Evolutionary conservation across 2,888 invertebrate species (phyloP), one percentile per base, ranked within the genome.

Genomic region (Ernsta delagoae): DNA sequence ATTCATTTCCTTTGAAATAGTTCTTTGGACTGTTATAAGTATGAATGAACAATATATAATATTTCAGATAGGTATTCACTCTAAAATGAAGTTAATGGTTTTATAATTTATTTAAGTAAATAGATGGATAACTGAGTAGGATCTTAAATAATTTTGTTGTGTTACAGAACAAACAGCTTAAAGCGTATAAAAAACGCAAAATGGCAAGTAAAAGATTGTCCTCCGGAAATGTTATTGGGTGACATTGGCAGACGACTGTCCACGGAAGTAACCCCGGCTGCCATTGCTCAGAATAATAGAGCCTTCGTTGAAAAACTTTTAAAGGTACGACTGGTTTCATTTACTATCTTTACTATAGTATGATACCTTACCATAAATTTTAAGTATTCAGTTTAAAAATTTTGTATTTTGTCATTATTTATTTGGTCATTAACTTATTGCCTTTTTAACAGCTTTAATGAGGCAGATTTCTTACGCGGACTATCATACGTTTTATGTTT

Each of bases 251-350:
- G 95, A 62, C 92, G 95, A 74, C 81, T 95, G 62, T 95, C 94
- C 0, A 95, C 95, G 1, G 95, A 95, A 73, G 95, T 95, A 78
- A 97, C 97, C 74, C 98, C 98, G 0, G 98, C 98, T 0, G 95
- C 98, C 50, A 97, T 99, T 79, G 98, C 98, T 11, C 98, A 99
- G 87, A 98, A 98, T 45, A 99, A 99, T 90, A 98, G 98, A 96
- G 97, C 98, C 34, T 99, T 99, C 93, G 99, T 99, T 60, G 99
- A 99, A 84, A 98, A 98, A 85, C 94, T 99, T 77, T 94, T 99
- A 61, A 98, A 98, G 95, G 99, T 97, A 92, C 50, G 3, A 43
- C 8, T 43, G 0, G 41, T 4, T 43, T 9, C 41, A 24, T 24
- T 24, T 24, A 24, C 1, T 24, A 24, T 24, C 3, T 24, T 24